phyloP scores from a whole-genome alignment of 2,797 vertebrate species.

The Tauraco hartlaubi region DNA sequence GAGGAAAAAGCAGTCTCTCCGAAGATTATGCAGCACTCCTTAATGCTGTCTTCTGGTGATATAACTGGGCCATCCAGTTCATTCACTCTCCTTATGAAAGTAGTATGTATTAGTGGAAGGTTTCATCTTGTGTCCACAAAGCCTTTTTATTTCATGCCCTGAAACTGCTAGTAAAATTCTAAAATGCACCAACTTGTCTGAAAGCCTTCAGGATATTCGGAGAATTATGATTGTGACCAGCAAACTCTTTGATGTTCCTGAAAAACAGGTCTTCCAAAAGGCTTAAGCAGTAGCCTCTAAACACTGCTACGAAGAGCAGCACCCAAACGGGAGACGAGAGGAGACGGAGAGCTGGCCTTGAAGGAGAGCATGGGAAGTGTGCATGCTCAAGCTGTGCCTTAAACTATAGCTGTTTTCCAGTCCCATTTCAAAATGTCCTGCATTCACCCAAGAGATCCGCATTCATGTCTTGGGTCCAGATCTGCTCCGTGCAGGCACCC shows the following conservation, averaged over 20 bases:
- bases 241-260: neutral
- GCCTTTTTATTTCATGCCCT: constrained; percentile 14
- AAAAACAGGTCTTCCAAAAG: neutral
- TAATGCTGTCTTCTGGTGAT: constrained; percentile 17
- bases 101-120: neutral
- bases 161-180: neutral
- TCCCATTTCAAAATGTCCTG: neutral
- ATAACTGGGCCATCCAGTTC: neutral
- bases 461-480: neutral
- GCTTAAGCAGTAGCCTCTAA: neutral
- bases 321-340: neutral
- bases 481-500: neutral
- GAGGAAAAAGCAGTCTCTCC: neutral
- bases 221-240: neutral
- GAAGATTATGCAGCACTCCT: neutral
- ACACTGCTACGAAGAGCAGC: neutral
- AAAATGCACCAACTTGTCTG: neutral
- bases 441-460: neutral
- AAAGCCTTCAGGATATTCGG: neutral
- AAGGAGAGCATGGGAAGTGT: neutral
- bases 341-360: neutral
- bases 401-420: neutral
- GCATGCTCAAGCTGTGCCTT: neutral
- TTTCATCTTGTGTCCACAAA: neutral
- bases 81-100: neutral